Evolutionary conservation across 2,888 invertebrate species (phyloP).

Genomic region (Dastarcus helophoroides): DNA sequence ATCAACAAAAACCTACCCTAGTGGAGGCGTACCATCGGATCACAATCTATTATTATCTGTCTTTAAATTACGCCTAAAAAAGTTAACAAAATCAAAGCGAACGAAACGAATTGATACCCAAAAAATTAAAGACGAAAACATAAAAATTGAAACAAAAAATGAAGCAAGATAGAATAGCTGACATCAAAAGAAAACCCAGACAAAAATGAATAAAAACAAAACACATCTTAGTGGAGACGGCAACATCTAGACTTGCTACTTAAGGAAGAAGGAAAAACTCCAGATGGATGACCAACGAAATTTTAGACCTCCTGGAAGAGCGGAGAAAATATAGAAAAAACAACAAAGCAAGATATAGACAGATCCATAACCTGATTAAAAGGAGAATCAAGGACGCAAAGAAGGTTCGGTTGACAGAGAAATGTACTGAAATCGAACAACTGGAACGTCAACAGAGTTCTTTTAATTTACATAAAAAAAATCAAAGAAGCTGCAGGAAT

Average conservation of each 20-base stretch:
- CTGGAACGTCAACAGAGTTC: not conserved
- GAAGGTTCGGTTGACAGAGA: no score
- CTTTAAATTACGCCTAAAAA: not conserved
- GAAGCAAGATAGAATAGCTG: not conserved
- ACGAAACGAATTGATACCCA: no score
- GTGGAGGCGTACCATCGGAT: not conserved
- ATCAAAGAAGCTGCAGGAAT: not conserved
- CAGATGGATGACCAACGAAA: constrained; percentile 1
- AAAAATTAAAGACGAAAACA: no score
- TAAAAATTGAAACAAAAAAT: not conserved
- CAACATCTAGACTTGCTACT: constrained; percentile 1
- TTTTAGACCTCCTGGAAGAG: not conserved
- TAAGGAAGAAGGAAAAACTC: constrained; percentile 1
- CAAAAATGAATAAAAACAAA: constrained; percentile 2
- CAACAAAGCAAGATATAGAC: no score
- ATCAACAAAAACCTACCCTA: constrained; percentile 2
- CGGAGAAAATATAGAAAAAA: not conserved
- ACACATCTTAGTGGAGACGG: not conserved
- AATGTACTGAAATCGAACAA: constrained; percentile 2
- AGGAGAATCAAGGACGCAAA: no score
- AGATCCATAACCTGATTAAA: no score
- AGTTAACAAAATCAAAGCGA: no score
- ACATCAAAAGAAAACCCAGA: not conserved
- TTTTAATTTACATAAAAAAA: not conserved
- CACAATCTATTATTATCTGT: not conserved